Percentiles rank a stretch among this genome's conserved stretches.
Conservation (phyloP, 1,140 invertebrate species). For the Bombus fervidus region DNA sequence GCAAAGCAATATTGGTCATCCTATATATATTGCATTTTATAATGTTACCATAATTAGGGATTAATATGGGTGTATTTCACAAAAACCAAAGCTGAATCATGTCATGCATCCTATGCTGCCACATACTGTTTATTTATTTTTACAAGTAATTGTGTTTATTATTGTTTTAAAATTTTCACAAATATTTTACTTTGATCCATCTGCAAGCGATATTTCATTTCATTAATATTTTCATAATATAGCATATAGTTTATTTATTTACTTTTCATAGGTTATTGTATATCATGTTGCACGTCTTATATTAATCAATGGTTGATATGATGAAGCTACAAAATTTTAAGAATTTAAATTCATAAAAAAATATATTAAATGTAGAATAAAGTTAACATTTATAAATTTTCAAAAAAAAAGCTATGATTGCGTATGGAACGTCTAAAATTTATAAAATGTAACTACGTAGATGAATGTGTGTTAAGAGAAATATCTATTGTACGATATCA, state of each 20-base stretch:
- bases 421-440: slow-evolving; percentile 19
- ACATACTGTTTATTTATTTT: slow-evolving; percentile 72
- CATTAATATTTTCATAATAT: slow-evolving; percentile 48
- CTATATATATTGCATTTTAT: slow-evolving; percentile 69
- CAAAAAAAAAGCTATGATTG: slow-evolving; percentile 9
- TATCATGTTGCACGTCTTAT: slow-evolving; percentile 17
- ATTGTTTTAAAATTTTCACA: slow-evolving; percentile 40
- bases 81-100: slow-evolving; percentile 67
- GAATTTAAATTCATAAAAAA: slow-evolving; percentile 13
- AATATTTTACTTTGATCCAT: slow-evolving; percentile 39
- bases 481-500: slow-evolving; percentile 64
- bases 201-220: slow-evolving; percentile 30
- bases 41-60: slow-evolving; percentile 71
- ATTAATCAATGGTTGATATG: not conserved
- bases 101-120: slow-evolving; percentile 57
- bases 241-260: slow-evolving; percentile 64
- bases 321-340: slow-evolving; percentile 9
- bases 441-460: slow-evolving; percentile 41
- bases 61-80: slow-evolving; percentile 69
- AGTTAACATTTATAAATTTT: slow-evolving; percentile 32
- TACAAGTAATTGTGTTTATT: slow-evolving; percentile 41
- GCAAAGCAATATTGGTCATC: slow-evolving; percentile 72
- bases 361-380: slow-evolving; percentile 2
- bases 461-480: slow-evolving; percentile 31
- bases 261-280: slow-evolving; percentile 40